Evolutionary conservation across 2,113 vertebrate species (phyloP).

Genomic region (Vulpes lagopus): DNA sequence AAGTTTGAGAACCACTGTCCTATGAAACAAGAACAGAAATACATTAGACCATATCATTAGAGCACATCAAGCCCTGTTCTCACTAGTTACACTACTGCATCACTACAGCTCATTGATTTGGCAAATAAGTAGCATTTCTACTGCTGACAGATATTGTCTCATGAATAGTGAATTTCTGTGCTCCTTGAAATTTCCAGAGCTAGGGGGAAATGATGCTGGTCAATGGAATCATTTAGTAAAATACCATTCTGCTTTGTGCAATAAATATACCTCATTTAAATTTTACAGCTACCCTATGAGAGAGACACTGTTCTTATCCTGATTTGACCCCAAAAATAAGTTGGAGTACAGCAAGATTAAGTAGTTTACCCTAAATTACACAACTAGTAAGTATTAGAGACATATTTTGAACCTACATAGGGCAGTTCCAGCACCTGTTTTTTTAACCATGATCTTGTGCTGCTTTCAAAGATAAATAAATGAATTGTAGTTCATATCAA

Average conservation of each 20-base stretch:
- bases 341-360: conserved; percentile 4
- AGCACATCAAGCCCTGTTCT: neutral
- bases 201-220: neutral
- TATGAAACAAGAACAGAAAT: neutral
- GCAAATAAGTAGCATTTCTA: neutral
- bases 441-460: neutral
- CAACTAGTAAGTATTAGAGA: neutral
- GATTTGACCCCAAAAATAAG: neutral
- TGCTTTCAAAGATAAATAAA: conserved; percentile 45
- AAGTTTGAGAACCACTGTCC: neutral
- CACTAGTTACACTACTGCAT: neutral
- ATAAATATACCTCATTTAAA: conserved; percentile 12
- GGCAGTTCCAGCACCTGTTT: neutral
- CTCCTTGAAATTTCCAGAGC: conserved; percentile 1
- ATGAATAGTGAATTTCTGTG: conserved; percentile 20
- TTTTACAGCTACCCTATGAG: neutral
- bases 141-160: neutral
- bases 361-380: neutral
- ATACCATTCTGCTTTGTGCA: neutral
- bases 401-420: neutral
- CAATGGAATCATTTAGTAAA: conserved; percentile 23
- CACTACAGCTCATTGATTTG: neutral
- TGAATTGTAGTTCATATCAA: conserved; percentile 2
- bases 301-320: neutral
- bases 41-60: neutral